phyloP scores from a whole-genome alignment of 30 jellyfish, hydroid and myxozoan species.

The Cassiopea andromeda region DNA sequence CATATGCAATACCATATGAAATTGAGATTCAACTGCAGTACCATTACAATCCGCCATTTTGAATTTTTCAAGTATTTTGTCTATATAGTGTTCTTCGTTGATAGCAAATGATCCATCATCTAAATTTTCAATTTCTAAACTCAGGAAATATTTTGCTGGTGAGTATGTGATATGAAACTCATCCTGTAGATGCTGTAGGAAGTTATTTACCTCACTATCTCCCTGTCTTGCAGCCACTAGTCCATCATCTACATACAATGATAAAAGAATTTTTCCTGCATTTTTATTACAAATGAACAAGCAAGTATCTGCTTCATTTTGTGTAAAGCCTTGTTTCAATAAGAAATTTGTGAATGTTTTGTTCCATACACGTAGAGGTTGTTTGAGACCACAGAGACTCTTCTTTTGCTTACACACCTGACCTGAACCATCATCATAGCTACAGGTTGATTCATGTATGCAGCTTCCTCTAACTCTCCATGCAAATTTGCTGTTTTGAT shows the following conservation, averaged over 20 bases:
- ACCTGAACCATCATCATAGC: constrained; percentile 59
- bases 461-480: constrained; percentile 56
- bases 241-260: constrained; percentile 64
- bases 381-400: constrained; percentile 61
- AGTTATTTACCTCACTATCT: constrained; percentile 39
- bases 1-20: constrained; percentile 34
- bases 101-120: constrained; percentile 55
- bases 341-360: constrained; percentile 60
- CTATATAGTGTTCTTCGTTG: constrained; percentile 55
- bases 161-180: constrained; percentile 55
- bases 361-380: constrained; percentile 61
- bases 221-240: constrained; percentile 67
- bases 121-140: constrained; percentile 55
- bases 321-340: constrained; percentile 58
- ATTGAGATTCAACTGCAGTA: constrained; percentile 64
- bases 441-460: constrained; percentile 57
- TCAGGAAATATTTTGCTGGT: constrained; percentile 65
- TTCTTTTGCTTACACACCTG: constrained; percentile 54
- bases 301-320: constrained; percentile 45
- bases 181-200: constrained; percentile 52
- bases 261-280: constrained; percentile 39
- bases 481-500: constrained; percentile 57
- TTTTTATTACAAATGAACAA: constrained; percentile 27
- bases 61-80: constrained; percentile 49
- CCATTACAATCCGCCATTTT: constrained; percentile 41